Evolutionary conservation across 2,797 vertebrate species (phyloP).

Genomic region (Peromyscus aztecus): DNA sequence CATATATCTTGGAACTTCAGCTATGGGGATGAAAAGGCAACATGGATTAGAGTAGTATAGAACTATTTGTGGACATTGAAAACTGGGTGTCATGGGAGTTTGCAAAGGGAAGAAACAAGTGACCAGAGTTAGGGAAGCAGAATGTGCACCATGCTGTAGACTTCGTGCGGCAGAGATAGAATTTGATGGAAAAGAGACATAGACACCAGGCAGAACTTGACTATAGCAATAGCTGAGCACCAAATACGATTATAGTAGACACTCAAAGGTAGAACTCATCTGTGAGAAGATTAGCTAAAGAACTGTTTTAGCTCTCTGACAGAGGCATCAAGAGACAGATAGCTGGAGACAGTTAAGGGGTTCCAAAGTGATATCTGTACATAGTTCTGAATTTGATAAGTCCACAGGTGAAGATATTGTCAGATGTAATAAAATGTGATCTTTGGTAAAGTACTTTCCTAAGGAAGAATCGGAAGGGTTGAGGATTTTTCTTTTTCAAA

Average conservation of each 20-base stretch:
- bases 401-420: not conserved
- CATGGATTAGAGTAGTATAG: not conserved
- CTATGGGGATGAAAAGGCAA: not conserved
- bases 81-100: fast-evolving
- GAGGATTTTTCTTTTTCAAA: not conserved
- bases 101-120: not conserved
- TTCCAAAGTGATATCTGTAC: not conserved
- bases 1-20: not conserved
- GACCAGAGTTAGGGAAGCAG: not conserved
- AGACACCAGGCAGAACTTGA: fast-evolving
- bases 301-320: not conserved
- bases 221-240: not conserved
- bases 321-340: not conserved
- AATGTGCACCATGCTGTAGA: not conserved
- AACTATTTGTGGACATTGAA: not conserved
- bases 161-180: not conserved
- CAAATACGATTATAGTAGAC: not conserved
- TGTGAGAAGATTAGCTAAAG: not conserved
- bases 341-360: not conserved
- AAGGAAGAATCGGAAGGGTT: not conserved
- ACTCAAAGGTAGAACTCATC: not conserved
- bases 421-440: not conserved
- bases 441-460: not conserved
- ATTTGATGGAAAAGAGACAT: not conserved
- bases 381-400: not conserved